Conservation (phyloP, 2,888 invertebrate genomes). For the Tyria jacobaeae region DNA sequence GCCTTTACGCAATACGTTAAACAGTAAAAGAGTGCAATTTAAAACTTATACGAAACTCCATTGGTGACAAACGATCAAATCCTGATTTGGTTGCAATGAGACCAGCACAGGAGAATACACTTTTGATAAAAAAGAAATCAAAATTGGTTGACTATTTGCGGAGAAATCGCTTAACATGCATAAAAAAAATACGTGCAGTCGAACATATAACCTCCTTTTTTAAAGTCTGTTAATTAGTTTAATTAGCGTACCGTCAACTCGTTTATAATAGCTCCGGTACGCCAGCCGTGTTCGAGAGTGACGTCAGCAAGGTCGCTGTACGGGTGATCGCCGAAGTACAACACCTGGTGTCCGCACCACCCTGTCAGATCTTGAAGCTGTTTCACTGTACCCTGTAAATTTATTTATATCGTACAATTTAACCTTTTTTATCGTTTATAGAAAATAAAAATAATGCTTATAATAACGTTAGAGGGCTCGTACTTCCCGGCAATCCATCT, state of each 20-base stretch:
- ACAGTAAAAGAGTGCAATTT: too few relatives aligned
- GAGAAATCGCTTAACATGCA: too few relatives aligned
- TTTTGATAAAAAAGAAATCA: too few relatives aligned
- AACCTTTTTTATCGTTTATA: background rate
- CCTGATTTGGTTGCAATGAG: too few relatives aligned
- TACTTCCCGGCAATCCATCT: too few relatives aligned
- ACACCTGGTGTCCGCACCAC: conserved; percentile 96
- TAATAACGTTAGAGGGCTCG: background rate
- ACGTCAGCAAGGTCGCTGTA: conserved; percentile 99
- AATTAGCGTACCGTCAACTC: conserved; percentile 91
- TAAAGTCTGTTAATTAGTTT: background rate
- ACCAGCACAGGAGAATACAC: too few relatives aligned
- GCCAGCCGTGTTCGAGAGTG: conserved; percentile 98
- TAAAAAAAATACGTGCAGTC: too few relatives aligned
- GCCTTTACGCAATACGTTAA: too few relatives aligned
- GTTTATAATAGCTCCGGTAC: conserved; percentile 98
- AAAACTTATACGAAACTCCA: too few relatives aligned
- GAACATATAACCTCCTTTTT: too few relatives aligned
- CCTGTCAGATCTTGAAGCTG: conserved; percentile 96
- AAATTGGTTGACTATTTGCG: too few relatives aligned
- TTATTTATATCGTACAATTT: background rate
- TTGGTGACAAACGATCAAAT: too few relatives aligned
- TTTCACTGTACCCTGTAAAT: conserved; percentile 94
- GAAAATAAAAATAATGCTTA: background rate
- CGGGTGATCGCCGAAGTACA: conserved; percentile 99